These are phyloP conservation scores for Scrobipalpa costella DNA, from an alignment of 2,888 invertebrate genomes.

Conservation along the genomic window DNA sequence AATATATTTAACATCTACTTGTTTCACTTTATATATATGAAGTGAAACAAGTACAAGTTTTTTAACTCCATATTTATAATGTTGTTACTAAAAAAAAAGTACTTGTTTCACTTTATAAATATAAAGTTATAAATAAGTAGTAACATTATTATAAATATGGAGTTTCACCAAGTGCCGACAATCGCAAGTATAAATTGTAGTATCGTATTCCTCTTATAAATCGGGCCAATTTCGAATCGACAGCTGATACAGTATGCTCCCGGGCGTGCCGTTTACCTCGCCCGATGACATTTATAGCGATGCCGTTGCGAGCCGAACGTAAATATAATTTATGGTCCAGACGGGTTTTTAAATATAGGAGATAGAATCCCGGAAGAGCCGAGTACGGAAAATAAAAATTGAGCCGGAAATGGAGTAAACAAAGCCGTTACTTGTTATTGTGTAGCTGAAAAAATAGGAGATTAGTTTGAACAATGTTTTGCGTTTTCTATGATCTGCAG, in stretches of 20 bases:
- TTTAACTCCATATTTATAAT: too few species aligned
- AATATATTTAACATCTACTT: too few species aligned
- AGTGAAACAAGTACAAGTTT: too few species aligned
- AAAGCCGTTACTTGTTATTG: neutral
- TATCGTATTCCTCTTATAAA: constrained; percentile 18
- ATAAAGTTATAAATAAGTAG: too few species aligned
- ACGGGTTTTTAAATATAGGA: constrained; percentile 31
- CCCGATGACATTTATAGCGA: constrained; percentile 61
- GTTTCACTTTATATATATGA: too few species aligned
- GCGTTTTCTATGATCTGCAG: neutral
- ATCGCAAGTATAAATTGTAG: too few species aligned
- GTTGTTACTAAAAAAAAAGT: too few species aligned
- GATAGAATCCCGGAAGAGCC: constrained; percentile 25
- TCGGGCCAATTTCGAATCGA: constrained; percentile 36
- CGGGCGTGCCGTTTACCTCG: constrained; percentile 55
- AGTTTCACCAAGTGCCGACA: too few species aligned
- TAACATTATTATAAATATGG: too few species aligned
- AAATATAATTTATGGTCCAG: constrained; percentile 50
- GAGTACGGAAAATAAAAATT: constrained; percentile 13
- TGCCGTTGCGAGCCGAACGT: constrained; percentile 46
- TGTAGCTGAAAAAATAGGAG: neutral
- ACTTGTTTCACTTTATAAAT: too few species aligned
- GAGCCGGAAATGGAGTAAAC: constrained; percentile 9
- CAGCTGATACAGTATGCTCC: constrained; percentile 56
- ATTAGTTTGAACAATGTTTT: neutral